phyloP scores from a whole-genome alignment of 2,113 vertebrate genomes.

The Irena cyanogastra region DNA sequence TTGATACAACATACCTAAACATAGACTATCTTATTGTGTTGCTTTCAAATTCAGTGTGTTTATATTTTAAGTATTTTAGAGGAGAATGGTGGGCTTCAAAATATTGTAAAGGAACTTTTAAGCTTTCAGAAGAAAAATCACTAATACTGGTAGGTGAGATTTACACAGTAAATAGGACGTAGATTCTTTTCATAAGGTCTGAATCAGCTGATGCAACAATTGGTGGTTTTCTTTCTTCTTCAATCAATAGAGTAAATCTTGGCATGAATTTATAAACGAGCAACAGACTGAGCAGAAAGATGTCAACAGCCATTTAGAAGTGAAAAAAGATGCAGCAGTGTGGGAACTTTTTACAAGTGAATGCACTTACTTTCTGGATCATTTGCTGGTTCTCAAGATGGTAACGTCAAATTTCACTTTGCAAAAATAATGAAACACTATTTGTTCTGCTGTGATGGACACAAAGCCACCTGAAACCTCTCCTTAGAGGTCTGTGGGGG shows the following conservation, averaged over 20 bases:
- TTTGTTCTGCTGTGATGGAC: background rate
- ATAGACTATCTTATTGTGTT: background rate
- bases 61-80: background rate
- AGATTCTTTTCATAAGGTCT: background rate
- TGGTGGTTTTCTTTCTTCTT: background rate
- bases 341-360: constrained; percentile 93
- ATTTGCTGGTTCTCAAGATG: constrained; percentile 90
- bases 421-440: background rate
- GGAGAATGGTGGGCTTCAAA: background rate
- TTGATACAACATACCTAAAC: background rate
- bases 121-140: background rate
- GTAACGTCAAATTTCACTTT: constrained; percentile 61
- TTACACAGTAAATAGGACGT: background rate
- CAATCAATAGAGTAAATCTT: constrained; percentile 73
- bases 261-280: constrained; percentile 78
- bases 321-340: constrained; percentile 79
- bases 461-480: background rate
- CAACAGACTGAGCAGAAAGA: constrained; percentile 65
- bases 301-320: constrained; percentile 37
- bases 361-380: constrained; percentile 91
- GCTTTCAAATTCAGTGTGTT: background rate
- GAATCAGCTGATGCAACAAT: background rate
- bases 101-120: background rate
- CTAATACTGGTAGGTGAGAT: background rate
- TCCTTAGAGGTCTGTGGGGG: background rate